Percentiles rank a stretch among this genome's conserved stretches.
phyloP scores from a whole-genome alignment of 1,140 invertebrate genomes.

The Drosophila sucinea region DNA sequence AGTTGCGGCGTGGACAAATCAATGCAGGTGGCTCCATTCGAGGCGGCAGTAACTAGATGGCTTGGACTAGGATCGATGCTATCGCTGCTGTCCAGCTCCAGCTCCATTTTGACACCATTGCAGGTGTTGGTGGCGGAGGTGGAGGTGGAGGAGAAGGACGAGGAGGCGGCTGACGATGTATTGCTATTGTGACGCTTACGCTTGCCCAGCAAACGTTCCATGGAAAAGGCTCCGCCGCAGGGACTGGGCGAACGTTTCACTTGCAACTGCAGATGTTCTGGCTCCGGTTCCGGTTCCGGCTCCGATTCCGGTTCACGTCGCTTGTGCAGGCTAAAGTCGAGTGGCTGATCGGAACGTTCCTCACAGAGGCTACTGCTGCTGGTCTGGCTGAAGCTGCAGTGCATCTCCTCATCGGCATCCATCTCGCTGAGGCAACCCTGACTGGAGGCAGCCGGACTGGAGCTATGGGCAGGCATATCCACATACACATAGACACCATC shows the following conservation, averaged over 20 bases:
- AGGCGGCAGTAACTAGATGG: constrained; percentile 5
- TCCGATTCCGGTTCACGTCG: constrained; percentile 40
- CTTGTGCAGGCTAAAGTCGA: constrained; percentile 78
- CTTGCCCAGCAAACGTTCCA: constrained; percentile 71
- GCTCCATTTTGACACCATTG: constrained; percentile 62
- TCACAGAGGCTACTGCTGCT: constrained; percentile 49
- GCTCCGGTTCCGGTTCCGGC: constrained; percentile 4
- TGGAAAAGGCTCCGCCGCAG: constrained; percentile 64
- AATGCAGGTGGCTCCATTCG: constrained; percentile 22
- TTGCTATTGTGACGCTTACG: constrained; percentile 62
- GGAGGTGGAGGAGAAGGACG: neutral
- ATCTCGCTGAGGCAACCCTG: constrained; percentile 57
- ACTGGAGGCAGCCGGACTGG: constrained; percentile 66
- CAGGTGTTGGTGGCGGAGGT: constrained; percentile 5
- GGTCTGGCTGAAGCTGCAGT: constrained; percentile 61
- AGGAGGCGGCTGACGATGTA: constrained; percentile 26
- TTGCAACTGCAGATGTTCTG: neutral
- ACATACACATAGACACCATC: constrained; percentile 70
- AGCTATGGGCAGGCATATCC: constrained; percentile 68
- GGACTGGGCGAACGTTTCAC: constrained; percentile 56
- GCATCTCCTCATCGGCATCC: constrained; percentile 53
- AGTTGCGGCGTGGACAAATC: constrained; percentile 42
- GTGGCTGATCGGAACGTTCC: constrained; percentile 55
- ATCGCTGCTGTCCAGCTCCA: constrained; percentile 46
- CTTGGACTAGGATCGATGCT: constrained; percentile 26